Percentiles rank a stretch among this genome's conserved stretches.
These are phyloP conservation scores for Diorhabda carinulata DNA, from an alignment of 1,140 invertebrate genomes.

Conservation along the genomic window DNA sequence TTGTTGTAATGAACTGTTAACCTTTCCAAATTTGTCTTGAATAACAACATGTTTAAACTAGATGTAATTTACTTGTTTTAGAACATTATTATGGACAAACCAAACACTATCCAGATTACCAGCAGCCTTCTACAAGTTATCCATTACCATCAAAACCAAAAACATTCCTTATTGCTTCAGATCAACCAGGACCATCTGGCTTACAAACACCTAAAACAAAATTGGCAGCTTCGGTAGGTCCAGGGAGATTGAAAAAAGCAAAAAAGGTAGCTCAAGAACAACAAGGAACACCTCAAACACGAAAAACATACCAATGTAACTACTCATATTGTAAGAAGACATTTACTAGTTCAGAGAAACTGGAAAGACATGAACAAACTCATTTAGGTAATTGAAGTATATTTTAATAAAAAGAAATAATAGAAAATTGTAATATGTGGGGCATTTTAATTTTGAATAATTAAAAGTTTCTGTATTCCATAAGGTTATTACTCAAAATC, in stretches of 20 bases:
- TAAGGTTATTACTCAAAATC: too few relatives aligned
- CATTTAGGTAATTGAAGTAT: slow-evolving; percentile 52
- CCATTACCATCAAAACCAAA: slow-evolving; percentile 25
- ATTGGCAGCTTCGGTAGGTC: slow-evolving; percentile 12
- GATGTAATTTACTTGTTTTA: slow-evolving; percentile 5
- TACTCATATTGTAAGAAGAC: slow-evolving; percentile 55
- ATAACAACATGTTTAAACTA: too few relatives aligned
- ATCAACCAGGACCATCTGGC: slow-evolving; percentile 42
- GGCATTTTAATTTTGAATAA: too few relatives aligned
- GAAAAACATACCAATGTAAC: slow-evolving; percentile 50
- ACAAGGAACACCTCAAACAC: slow-evolving; percentile 23
- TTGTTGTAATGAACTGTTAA: too few relatives aligned
- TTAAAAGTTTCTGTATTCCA: too few relatives aligned
- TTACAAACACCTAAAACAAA: slow-evolving; percentile 40
- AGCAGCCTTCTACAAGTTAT: slow-evolving; percentile 22
- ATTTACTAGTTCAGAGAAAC: slow-evolving; percentile 58
- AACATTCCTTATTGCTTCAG: slow-evolving; percentile 32
- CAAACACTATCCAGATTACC: slow-evolving; percentile 35
- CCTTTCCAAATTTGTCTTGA: too few relatives aligned
- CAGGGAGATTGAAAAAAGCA: slow-evolving; percentile 22
- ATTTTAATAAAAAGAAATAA: too few relatives aligned
- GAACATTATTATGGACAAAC: slow-evolving; percentile 38
- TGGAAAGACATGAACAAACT: slow-evolving; percentile 57
- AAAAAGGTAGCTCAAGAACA: slow-evolving; percentile 26
- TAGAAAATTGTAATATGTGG: too few relatives aligned